Base-by-base conservation (phyloP, 1,140 invertebrate species). In the Gonioctena quinquepunctata region DNA sequence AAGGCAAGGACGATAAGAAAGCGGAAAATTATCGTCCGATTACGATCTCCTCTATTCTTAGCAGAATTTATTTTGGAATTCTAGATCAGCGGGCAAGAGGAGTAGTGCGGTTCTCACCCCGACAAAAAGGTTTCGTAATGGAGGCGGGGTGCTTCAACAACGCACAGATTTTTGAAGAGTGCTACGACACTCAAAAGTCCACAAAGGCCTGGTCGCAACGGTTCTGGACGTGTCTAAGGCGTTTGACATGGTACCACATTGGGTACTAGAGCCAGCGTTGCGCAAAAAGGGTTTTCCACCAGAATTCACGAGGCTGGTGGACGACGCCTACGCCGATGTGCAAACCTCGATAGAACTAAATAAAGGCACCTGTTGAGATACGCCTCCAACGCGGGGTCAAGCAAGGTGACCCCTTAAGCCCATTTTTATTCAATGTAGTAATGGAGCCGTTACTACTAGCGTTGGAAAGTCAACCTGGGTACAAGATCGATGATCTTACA, bases 371-470 rank as follows among this genome's bases (percentile, higher is more conserved):
- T n/a, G 25, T 67, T 33, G 19, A 67, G 5, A 70, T 77, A 0
- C 13, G 18, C 13, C 54, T 79, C 27, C 57, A 72, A 16, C 71
- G 79, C 25, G 84, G 82, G 6, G 83, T 85, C 0, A 80, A 83
- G 62, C 84, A 85, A 70, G 84, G 84, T 1, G 83, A 84, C 64
- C 79, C 80, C 2, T 69, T 83, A 0, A 76, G 73, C 6, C 82
- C 82, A 1, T 26, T 84, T 1, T 69, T 87, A 1, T 87, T 87
- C 65, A 86, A 86, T 67, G 59, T 83, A 25, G 81, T 81, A 0
- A 78, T 87, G 60, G 83, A 87, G 48, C 66, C 78, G 1, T 64
- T 83, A 0, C 71, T 86, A 5, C 16, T 11, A 18, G 19, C 11
- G 11, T 28, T 73, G 28, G 33, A 71, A 8, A 27, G 7, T 23